Base-by-base conservation (phyloP, 2,797 vertebrate species). In the Sardinella longiceps region DNA sequence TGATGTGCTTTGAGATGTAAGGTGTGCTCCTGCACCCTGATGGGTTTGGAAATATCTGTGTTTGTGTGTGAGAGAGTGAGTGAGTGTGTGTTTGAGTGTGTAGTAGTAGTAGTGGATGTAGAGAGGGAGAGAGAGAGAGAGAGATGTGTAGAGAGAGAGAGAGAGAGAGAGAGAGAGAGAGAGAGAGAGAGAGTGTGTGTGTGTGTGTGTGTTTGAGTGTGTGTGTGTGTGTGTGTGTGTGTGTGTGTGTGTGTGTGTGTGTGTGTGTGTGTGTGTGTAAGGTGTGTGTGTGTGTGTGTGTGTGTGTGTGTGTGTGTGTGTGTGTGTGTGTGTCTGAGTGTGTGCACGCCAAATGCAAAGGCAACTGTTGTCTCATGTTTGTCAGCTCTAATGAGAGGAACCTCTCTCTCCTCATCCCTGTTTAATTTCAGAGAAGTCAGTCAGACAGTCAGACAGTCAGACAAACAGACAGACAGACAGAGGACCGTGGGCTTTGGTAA, bases 1-100 rank as follows among this genome's bases (percentile, higher is more conserved):
- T 33, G 60, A 11, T 50, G 60, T 37, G 50, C 51, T 83, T 83
- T 85, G n/a, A 80, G 45, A 80, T 84, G 77, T 11, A 14, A 45
- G 37, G 20, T 77, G 51, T 77, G 81, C 23, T 80, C 43, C 25
- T 86, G 70, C 80, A 82, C 30, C 11, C 83, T 25, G 11, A 14
- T 5, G 25, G 3, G 84, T 37, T 60, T 51, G 63, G 39, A 48
- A 84, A 80, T 6, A n/a, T n/a, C n/a, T n/a, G 53, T 43, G 39
- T 53, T 60, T 53, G 50, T 66, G 45, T 48, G 51, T 60, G 45
- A n/a, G 14, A 45, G 77, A 25, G n/a, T 5, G 84, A 33, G 58
- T 39, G 60, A 43, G 58, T 86, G 63, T 7, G 51, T 43, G 48
- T 56, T 50, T 48, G 7, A 28, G 9, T 60, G 50, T 51, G 14